These are phyloP conservation scores for Kryptopterus vitreolus DNA, from an alignment of 2,797 vertebrate genomes.

Conservation along the genomic window DNA sequence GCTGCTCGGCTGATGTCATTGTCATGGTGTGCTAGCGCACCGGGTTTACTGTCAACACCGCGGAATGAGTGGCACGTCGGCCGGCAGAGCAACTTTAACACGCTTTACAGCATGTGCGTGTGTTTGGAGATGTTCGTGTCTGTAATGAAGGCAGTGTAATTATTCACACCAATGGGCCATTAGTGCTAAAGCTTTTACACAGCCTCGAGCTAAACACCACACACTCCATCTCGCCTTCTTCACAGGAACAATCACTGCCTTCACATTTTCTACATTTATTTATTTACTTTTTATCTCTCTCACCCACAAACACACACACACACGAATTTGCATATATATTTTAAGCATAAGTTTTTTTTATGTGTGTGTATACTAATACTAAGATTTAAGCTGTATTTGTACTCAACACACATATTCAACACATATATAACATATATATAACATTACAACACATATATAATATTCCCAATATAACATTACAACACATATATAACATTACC, in stretches of 20 bases:
- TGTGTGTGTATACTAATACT: too few relatives aligned
- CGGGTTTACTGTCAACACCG: background rate
- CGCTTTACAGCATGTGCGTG: background rate
- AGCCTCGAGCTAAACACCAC: conserved; percentile 24
- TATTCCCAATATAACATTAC: too few relatives aligned
- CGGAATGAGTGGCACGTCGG: conserved; percentile 19
- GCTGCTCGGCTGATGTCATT: background rate
- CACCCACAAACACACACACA: background rate
- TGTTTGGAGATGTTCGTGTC: background rate
- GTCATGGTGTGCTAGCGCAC: background rate
- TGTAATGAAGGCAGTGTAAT: conserved; percentile 67
- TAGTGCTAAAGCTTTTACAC: conserved; percentile 50
- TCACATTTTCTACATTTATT: background rate
- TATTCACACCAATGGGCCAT: conserved; percentile 62
- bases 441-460: too few relatives aligned
- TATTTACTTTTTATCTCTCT: background rate
- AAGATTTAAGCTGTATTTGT: too few relatives aligned
- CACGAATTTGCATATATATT: too few relatives aligned
- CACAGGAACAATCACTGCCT: conserved; percentile 10
- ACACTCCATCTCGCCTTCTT: background rate
- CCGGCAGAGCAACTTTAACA: conserved; percentile 35
- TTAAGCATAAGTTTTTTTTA: too few relatives aligned
- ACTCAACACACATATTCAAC: too few relatives aligned
- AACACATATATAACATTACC: too few relatives aligned
- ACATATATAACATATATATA: too few relatives aligned